These are phyloP conservation scores for Ephydatia muelleri DNA, from an alignment of 37 sponge, comb jelly and placozoan species.

Conservation along the genomic window DNA sequence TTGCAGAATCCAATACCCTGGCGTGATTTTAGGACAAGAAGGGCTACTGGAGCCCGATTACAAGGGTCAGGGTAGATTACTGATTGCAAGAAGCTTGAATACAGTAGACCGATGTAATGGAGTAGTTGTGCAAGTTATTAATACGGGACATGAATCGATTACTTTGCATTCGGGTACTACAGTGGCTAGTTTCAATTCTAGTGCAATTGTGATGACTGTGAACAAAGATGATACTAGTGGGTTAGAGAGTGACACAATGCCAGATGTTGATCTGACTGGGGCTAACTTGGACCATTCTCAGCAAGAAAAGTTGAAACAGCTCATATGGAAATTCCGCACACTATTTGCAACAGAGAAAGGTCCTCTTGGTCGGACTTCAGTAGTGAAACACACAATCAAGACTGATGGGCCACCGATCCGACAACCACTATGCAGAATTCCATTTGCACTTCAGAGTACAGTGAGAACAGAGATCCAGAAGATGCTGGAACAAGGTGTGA, in stretches of 20 bases:
- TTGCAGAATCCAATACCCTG: neutral
- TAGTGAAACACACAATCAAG: neutral
- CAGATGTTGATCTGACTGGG: slow-evolving; percentile 7
- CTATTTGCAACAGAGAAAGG: slow-evolving; percentile 10
- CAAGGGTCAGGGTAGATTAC: neutral
- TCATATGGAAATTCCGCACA: neutral
- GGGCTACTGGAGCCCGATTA: neutral
- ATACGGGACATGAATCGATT: neutral
- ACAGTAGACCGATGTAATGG: neutral
- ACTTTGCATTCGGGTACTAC: slow-evolving; percentile 4
- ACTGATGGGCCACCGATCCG: slow-evolving; percentile 13
- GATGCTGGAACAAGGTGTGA: slow-evolving; percentile 9
- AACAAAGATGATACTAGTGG: neutral
- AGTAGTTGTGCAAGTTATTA: slow-evolving; percentile 4
- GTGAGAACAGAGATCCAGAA: slow-evolving; percentile 4
- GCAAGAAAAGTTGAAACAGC: neutral
- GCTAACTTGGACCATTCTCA: neutral
- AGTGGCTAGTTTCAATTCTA: neutral
- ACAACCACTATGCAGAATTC: slow-evolving; percentile 23
- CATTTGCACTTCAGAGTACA: neutral
- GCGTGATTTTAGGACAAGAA: neutral
- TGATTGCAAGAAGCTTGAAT: slow-evolving; percentile 9
- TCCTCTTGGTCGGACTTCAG: slow-evolving; percentile 20
- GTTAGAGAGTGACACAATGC: neutral
- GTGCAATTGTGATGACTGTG: neutral